These are phyloP conservation scores for Ptychoptera contaminata DNA, from an alignment of 2,888 invertebrate genomes.

Conservation along the genomic window DNA sequence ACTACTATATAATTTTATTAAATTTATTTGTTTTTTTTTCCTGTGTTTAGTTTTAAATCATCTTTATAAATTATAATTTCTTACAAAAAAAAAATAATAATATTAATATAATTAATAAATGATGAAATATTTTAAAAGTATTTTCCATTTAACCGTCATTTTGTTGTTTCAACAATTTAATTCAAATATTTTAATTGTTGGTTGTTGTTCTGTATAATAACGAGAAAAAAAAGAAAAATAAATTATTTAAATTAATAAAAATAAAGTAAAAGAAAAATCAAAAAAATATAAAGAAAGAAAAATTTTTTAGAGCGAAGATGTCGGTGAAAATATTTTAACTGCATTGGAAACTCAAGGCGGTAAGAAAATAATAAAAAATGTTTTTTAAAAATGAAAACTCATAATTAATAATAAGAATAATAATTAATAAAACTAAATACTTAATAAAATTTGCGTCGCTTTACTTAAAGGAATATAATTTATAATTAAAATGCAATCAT, in stretches of 20 bases:
- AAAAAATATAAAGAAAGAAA: neutral
- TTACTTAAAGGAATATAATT: no score
- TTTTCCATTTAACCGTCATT: no score
- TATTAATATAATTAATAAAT: neutral
- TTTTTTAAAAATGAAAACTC: neutral
- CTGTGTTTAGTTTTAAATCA: neutral
- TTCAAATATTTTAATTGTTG: no score
- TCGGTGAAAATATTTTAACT: conserved; percentile 78
- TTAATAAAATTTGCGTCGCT: no score
- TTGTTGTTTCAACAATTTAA: neutral
- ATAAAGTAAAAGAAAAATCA: neutral
- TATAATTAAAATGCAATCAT: no score
- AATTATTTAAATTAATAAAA: conserved; percentile 5
- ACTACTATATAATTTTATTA: neutral
- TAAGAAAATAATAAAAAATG: conserved; percentile 62
- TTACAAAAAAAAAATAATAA: neutral
- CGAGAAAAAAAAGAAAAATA: no score
- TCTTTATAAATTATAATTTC: neutral
- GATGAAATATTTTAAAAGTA: neutral
- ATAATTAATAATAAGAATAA: no score
- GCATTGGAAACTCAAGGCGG: conserved; percentile 88
- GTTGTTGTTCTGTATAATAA: no score
- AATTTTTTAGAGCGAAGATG: conserved; percentile 68
- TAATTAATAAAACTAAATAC: no score
- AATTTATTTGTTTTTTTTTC: neutral